Base-by-base conservation (phyloP, 2,113 vertebrate genomes). In the Oplegnathus fasciatus region DNA sequence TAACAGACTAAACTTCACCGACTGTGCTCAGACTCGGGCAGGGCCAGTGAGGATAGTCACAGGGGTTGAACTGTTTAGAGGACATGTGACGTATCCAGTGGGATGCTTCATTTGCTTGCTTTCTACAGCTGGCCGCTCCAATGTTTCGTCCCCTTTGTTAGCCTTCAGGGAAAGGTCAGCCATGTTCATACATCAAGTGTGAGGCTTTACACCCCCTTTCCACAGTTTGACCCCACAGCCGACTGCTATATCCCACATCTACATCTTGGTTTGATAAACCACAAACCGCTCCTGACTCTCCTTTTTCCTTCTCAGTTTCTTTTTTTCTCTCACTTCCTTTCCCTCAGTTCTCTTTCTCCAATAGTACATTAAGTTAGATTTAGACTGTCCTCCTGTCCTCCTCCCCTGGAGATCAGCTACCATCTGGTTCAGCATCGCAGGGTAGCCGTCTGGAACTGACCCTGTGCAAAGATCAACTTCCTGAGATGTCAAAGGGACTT, bases 381-480 rank as follows among this genome's bases (percentile, higher is more conserved):
- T 85, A 84, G 72, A 74, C 26, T 55, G 42, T 84, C 64, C 78
- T 75, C 65, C 6, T 79, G 14, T 83, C 84, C 76, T 86, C 64
- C 82, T 86, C 86, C 90, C 65, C 40, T 64, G 55, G 75, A 91
- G 91, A 86, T 86, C 83, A 52, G 60, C 81, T 71, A 83, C 90
- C 92, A 94, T 95, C 92, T 95, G 93, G 83, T 91, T 84, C 90
- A 89, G 86, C 75, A 71, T 91, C 44, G 50, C 55, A 28, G 90
- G 84, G 82, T 89, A 78, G 86, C 30, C 67, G 77, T 72, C 83
- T 78, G 81, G 86, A 78, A 68, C 65, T 58, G 88, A 90, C 94
- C 92, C 89, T 46, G 77, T 86, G 87, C 84, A 92, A 88, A 90
- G 86, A 92, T 88, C 86, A 89, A 94, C 95, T 95, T 96, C 95